These are phyloP conservation scores for Cyclargus thomasi DNA, from an alignment of 1,140 invertebrate species.

Conservation along the genomic window DNA sequence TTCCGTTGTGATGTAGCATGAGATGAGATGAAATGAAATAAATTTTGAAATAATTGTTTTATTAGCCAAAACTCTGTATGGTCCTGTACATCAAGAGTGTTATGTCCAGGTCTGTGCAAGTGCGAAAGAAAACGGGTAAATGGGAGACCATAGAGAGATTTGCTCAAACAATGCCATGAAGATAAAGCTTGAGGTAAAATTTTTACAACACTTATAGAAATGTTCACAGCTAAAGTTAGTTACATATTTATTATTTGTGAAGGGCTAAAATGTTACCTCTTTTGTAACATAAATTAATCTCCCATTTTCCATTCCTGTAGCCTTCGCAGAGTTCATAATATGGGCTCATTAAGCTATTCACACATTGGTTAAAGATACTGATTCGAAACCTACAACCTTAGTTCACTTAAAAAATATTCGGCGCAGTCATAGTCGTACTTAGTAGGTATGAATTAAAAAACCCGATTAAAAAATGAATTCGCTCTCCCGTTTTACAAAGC, in stretches of 20 bases:
- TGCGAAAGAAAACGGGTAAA: constrained; percentile 24
- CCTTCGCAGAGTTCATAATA: background rate
- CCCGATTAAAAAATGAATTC: too few relatives aligned
- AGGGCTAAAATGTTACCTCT: constrained; percentile 14
- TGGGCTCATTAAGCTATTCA: too few relatives aligned
- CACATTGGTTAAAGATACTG: too few relatives aligned
- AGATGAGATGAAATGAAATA: background rate
- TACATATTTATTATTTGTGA: background rate
- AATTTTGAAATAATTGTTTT: constrained; percentile 42
- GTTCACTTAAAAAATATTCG: too few relatives aligned
- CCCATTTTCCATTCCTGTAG: constrained; percentile 15
- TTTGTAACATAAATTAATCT: constrained; percentile 8
- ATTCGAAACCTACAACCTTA: too few relatives aligned
- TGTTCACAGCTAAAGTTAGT: background rate
- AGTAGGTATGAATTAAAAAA: too few relatives aligned
- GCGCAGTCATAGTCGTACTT: too few relatives aligned
- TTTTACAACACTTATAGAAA: constrained; percentile 23
- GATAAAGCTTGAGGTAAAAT: constrained; percentile 52
- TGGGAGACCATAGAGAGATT: constrained; percentile 64
- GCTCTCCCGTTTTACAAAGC: background rate
- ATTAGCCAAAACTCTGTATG: constrained; percentile 72
- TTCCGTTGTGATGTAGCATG: too few relatives aligned
- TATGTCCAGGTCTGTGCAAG: constrained; percentile 15
- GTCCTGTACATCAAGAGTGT: constrained; percentile 24
- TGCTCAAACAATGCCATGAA: constrained; percentile 56